These are phyloP conservation scores for Pterocles orientalis DNA, from an alignment of 2,113 vertebrate species.

Conservation along the genomic window DNA sequence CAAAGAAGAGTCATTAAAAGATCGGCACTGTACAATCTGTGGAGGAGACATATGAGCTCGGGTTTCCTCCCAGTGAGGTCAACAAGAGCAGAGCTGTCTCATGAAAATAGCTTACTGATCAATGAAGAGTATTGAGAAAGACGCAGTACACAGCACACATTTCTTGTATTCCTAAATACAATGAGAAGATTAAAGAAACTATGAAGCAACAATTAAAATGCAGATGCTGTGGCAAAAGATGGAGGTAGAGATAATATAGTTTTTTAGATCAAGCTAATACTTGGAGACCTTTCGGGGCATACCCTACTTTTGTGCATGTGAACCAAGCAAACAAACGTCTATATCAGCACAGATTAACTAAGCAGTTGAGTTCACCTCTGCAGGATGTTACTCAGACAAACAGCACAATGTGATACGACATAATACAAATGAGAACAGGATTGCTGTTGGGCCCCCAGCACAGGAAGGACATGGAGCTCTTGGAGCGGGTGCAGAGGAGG, in stretches of 20 bases:
- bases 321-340: background rate
- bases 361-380: background rate
- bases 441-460: background rate
- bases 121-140: background rate
- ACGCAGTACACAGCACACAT: background rate
- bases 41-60: fast-evolving
- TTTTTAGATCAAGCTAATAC: background rate
- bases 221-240: background rate
- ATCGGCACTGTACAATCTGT: fast-evolving
- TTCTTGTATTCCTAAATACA: background rate
- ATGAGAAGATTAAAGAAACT: background rate
- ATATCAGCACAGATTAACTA: background rate
- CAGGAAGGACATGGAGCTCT: too few species aligned
- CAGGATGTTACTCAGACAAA: background rate
- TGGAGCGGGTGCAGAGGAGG: too few species aligned
- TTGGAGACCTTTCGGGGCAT: background rate
- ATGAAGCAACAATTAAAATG: background rate
- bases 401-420: background rate
- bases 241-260: background rate
- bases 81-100: background rate
- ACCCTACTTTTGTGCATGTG: background rate
- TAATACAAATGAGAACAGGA: background rate
- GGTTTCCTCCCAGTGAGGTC: background rate
- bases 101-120: background rate
- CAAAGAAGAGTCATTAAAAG: background rate